Base-by-base conservation (phyloP, 37 sponge, comb jelly and placozoan genomes). In the Beroe forskalii region DNA sequence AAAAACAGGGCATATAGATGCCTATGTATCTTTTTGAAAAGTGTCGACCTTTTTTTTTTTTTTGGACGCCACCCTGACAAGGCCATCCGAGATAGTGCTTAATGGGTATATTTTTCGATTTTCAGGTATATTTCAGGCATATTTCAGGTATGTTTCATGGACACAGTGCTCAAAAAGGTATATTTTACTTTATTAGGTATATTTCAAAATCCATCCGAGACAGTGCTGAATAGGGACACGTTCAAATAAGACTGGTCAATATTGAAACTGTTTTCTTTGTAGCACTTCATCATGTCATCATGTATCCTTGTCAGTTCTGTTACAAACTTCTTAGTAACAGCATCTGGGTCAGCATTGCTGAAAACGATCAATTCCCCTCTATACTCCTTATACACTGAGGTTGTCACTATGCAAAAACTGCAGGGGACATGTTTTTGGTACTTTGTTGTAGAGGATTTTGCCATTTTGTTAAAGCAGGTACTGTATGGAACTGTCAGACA, bases 401-500 rank as follows among this genome's bases (percentile, higher is more conserved):
- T 27, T 32, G 76, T 37, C 23, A 72, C 76, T 32, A 72, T 72
- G 76, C 40, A 32, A 72, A 72, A 72, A 14, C n/a, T n/a, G n/a
- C n/a, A n/a, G n/a, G n/a, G n/a, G n/a, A n/a, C n/a, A n/a, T n/a
- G n/a, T n/a, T n/a, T 37, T 22, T 64, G 66, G 31, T 64, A 64
- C 66, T 64, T 64, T 64, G 25, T 27, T 64, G 66, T 64, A 64
- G 30, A 64, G 31, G 30, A 4, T 27, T 30, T 27, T 4, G 14
- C 25, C 19, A 14, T 9, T 30, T 72, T 37, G 19, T 32, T 32
- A 32, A 8, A 27, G 40, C 76, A 72, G 3, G 76, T 38, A 8
- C 76, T 72, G 76, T 72, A 72, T 32, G 76, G 76, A 4, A 72
- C 40, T 32, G 76, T 72, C 19, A 72, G 40, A 37, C 76, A 72